Percentiles rank a stretch among this genome's conserved stretches.
Conservation (phyloP, 2,888 invertebrate species). For the Microctonus hyperodae region DNA sequence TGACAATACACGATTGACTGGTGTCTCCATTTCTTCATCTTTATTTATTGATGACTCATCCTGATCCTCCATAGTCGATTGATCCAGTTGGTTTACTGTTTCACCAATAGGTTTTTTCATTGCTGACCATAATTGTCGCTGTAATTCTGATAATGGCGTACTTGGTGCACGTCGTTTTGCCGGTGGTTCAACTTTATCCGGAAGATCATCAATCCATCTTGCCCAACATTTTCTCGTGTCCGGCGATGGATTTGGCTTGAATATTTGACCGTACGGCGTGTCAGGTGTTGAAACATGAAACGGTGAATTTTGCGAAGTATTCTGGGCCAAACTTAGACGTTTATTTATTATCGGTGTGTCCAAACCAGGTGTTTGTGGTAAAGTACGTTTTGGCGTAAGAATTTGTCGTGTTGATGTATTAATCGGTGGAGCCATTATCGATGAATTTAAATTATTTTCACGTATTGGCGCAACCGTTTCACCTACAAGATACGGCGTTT, state of each 20-base stretch:
- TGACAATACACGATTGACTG: constrained; percentile 50
- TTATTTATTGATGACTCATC: not conserved
- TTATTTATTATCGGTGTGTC: constrained; percentile 54
- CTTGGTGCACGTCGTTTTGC: constrained; percentile 53
- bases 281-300: constrained; percentile 66
- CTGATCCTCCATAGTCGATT: not conserved
- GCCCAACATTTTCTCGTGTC: constrained; percentile 65
- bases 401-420: constrained; percentile 37
- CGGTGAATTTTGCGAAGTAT: constrained; percentile 60
- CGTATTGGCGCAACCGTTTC: constrained; percentile 59
- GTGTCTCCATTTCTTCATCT: constrained; percentile 20
- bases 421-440: constrained; percentile 36
- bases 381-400: constrained; percentile 47
- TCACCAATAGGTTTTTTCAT: constrained; percentile 44
- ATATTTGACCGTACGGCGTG: constrained; percentile 66
- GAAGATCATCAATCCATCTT: constrained; percentile 64
- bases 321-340: constrained; percentile 47
- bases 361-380: constrained; percentile 33
- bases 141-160: constrained; percentile 62
- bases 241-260: constrained; percentile 65
- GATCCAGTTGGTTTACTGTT: not conserved
- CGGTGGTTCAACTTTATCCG: constrained; percentile 60
- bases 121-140: constrained; percentile 59
- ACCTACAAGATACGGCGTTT: constrained; percentile 69
- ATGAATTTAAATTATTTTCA: constrained; percentile 4